Base-by-base conservation (phyloP, 2,888 invertebrate genomes). In the Epinotia demarniana region DNA sequence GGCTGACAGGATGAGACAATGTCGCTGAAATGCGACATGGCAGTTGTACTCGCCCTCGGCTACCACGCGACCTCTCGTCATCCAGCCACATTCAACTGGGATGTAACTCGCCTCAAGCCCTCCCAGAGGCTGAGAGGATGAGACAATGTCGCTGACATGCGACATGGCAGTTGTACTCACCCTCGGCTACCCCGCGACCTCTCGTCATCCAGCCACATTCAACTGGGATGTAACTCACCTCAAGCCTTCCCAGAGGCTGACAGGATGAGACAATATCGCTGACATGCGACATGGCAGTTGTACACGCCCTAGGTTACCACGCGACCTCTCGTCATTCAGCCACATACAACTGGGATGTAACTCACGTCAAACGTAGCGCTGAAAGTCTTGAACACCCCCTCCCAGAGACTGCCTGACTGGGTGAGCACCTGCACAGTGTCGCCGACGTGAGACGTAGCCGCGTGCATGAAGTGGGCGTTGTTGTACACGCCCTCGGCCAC, bases 401-500 rank as follows among this genome's bases (percentile, higher is more conserved):
- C 98, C 95, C 97, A 98, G 74, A 97, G 93, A 82, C 96, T 96
- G 80, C 98, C 98, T 81, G 98, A 97, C 87, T 96, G 96, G 72
- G 98, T 97, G 85, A 97, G 96, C 82, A 98, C 96, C 91, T 97
- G 96, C 77, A 97, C 97, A 79, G 95, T 95, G 88, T 97, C 97
- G 78, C 98, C 98, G 79, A 98, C 97, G 87, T 98, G 96, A 80
- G 97, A 96, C 72, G 98, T 97, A 78, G 97, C 96, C 63, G 97
- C 97, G 94, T 98, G 97, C 97, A 98, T 98, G 90, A 98, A 98
- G 91, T 97, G 96, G 80, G 97, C 96, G 95, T 98, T 98, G 86
- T 96, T 97, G 91, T 98, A 98, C 73, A 98, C 97, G 79, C 98
- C 98, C 87, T 98, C 98, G 19, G 97, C 96, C 79, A 95, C 95